Evolutionary conservation across 2,113 vertebrate species (phyloP), one percentile per base, ranked within the genome.

Genomic region (Tonatia bakeri): DNA sequence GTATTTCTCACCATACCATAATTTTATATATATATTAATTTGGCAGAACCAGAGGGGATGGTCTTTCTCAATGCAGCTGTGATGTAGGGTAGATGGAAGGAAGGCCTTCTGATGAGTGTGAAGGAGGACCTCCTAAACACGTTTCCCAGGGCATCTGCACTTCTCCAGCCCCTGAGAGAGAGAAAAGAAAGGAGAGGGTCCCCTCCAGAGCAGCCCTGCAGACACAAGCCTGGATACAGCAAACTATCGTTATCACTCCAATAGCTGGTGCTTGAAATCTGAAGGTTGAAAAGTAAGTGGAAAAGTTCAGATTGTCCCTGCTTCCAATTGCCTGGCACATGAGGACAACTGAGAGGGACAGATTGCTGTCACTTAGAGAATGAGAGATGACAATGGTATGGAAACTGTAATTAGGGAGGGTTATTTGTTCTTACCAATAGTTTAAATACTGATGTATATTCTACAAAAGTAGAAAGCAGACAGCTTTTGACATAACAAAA

Each of bases 281-380:
- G 45, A 85, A 92, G 50, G 54, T 40, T 31, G 56, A 73, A 73
- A 86, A 95, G 50, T n/a, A 72, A 81, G 75, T 70, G 36, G 77
- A 38, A 92, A 82, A 90, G 65, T 50, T 47, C 87, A 79, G 59
- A 85, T 79, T 45, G 45, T 1, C 76, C 43, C 83, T 92, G 56
- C 86, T 88, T 96, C 45, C 88, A 72, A 36, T 85, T 88, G 85
- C 79, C 77, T 33, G 33, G 16, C 43, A 69, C 38, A 75, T 28
- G 64, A 94, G 16, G 47, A 85, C 72, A 83, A 69, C 38, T 4
- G 33, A 77, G 93, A 72, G 52, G 81, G 59, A 86, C 69, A 90
- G 95, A 87, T 36, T 90, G 75, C 31, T 95, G 90, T 89, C 92
- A 87, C 94, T 88, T 88, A 77, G 65, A 94, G 90, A 88, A 83